A percentile compares a stretch with the other conserved stretches of the same genome.
Conservation (phyloP, 2,113 vertebrate species). For the Telmatochromis bifrenatus region DNA sequence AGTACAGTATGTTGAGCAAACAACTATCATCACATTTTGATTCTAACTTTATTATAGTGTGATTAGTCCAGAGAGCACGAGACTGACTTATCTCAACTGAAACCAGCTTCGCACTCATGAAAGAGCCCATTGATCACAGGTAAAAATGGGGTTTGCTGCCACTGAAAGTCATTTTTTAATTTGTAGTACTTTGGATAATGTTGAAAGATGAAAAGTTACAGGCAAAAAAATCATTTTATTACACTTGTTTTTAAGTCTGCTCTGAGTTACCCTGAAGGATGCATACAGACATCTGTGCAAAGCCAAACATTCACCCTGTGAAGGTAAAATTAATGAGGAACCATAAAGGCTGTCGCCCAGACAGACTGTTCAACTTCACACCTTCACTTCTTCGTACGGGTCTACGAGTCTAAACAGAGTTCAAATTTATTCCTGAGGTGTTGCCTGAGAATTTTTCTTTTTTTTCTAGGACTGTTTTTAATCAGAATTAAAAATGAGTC, state of each 20-base stretch:
- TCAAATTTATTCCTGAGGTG: neutral
- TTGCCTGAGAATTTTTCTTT: neutral
- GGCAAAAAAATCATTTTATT: neutral
- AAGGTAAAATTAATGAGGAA: neutral
- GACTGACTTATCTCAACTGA: neutral
- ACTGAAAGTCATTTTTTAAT: neutral
- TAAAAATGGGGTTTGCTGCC: neutral
- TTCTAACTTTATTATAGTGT: neutral
- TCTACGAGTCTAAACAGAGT: neutral
- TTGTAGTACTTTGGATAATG: neutral
- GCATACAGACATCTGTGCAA: neutral
- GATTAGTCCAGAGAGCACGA: neutral
- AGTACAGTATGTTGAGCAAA: neutral
- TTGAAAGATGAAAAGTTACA: neutral
- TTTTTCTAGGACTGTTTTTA: neutral
- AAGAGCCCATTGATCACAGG: neutral
- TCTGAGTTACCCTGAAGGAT: neutral
- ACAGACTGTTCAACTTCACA: neutral
- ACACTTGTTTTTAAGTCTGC: neutral
- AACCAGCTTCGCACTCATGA: neutral
- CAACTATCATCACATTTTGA: neutral
- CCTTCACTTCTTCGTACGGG: neutral
- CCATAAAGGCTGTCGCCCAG: neutral
- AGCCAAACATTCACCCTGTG: neutral
- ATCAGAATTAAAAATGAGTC: neutral